Base-by-base conservation (phyloP, 2,113 vertebrate genomes). In the Pimephales promelas region DNA sequence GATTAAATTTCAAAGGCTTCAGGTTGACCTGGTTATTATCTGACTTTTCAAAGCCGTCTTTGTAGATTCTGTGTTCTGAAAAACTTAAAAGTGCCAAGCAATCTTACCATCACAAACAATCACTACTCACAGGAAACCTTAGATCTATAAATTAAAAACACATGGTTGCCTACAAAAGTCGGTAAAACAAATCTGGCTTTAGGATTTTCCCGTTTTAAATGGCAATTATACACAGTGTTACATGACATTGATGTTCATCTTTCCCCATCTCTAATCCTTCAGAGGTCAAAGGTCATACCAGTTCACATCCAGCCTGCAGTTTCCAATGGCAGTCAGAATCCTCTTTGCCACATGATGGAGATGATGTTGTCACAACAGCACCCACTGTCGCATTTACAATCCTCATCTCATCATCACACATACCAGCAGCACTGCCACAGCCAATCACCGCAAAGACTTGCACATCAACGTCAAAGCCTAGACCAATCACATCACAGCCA, bases 341-440 rank as follows among this genome's bases (percentile, higher is more conserved):
- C 95, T 88, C 96, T 98, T 94, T 95, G 95, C 82, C 96, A 97
- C 91, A 96, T 98, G 96, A 97, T 98, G 96, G 97, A 97, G 68
- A 97, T 98, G 95, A 97, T 98, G 97, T 93, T 94, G 85, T 94
- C 95, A n/a, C 93, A 94, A 81, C 95, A 96, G 89, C 95, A 96
- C 86, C 96, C 96, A 77, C 92, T 97, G 91, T 96, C 90, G 47
- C 96, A 97, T 34, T 90, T 97, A 89, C 96, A 84, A 68, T 70
- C 79, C 96, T 87, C 95, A 95, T 0, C 94, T 94, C 83, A 95
- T 94, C 95, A 95, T 0, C 89, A 94, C 52, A 20, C 89, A 43
- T 94, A 94, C 85, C 96, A 92, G 62, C 97, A 96, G 52, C 93
- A 95, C 75, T 94, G 96, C 81, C 96, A 97, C 88, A 95, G 95